Evolutionary conservation across 2,797 vertebrate genomes (phyloP).

Genomic region (Poecilia velifera): DNA sequence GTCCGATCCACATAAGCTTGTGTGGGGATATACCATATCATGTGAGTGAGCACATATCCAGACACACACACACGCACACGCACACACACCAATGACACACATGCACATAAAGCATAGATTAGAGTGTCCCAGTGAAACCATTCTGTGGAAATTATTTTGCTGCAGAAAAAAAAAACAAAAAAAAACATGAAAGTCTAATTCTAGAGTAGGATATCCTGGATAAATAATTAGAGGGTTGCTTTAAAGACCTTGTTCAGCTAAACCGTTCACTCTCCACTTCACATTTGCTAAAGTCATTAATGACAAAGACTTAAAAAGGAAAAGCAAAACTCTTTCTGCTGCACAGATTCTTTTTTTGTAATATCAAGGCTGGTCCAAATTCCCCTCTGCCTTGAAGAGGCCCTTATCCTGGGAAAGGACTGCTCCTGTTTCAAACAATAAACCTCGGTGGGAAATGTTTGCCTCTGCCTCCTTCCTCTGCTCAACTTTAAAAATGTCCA

Average conservation of each 20-base stretch:
- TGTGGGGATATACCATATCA: slow-evolving; percentile 27
- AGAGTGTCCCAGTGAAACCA: slow-evolving; percentile 74
- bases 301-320: slow-evolving; percentile 82
- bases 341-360: slow-evolving; percentile 80
- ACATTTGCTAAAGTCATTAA: slow-evolving; percentile 89
- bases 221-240: slow-evolving; percentile 84
- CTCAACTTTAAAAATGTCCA: slow-evolving; percentile 77
- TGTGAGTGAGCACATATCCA: slow-evolving; percentile 24
- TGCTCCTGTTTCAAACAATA: slow-evolving; percentile 79
- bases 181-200: slow-evolving; percentile 77
- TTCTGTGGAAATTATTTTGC: slow-evolving; percentile 77
- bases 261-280: slow-evolving; percentile 76
- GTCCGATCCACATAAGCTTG: slow-evolving; percentile 36
- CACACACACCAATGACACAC: slow-evolving; percentile 9
- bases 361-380: slow-evolving; percentile 80
- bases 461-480: slow-evolving; percentile 57
- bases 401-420: slow-evolving; percentile 81
- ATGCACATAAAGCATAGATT: slow-evolving; percentile 58
- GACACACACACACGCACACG: neutral
- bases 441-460: slow-evolving; percentile 76
- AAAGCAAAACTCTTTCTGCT: slow-evolving; percentile 80
- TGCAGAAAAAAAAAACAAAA: slow-evolving; percentile 47
- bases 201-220: slow-evolving; percentile 83
- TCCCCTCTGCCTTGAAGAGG: slow-evolving; percentile 81
- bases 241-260: slow-evolving; percentile 76